Evolutionary conservation across 2,113 vertebrate genomes (phyloP).

Genomic region (Mus spicilegus): DNA sequence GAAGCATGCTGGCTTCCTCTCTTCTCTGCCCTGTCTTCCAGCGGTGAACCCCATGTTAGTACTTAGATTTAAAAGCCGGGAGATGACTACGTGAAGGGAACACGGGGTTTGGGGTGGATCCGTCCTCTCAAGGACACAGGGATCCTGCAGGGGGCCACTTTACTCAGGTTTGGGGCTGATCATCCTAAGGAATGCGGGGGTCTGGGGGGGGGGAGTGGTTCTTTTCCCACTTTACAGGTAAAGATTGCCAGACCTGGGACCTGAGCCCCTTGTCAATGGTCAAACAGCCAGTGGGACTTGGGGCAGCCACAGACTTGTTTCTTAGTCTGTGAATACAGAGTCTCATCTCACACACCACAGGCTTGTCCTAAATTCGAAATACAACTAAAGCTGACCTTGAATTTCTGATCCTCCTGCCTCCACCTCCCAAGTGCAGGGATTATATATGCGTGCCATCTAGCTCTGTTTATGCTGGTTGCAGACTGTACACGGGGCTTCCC

Average conservation of each 20-base stretch:
- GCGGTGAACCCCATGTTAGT: rapidly evolving
- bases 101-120: rapidly evolving
- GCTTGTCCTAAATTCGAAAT: not conserved
- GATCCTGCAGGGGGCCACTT: not conserved
- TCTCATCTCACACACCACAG: not conserved
- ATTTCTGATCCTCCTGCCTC: not conserved
- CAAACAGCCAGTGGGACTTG: rapidly evolving
- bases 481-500: not conserved
- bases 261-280: too few species aligned
- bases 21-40: not conserved
- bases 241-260: not conserved
- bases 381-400: not conserved
- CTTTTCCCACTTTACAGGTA: not conserved
- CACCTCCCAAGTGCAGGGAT: not conserved
- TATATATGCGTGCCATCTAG: too few species aligned
- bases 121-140: rapidly evolving
- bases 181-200: rapidly evolving
- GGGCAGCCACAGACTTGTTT: too few species aligned
- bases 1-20: too few species aligned
- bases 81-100: too few species aligned
- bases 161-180: rapidly evolving
- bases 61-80: not conserved
- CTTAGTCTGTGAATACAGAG: not conserved
- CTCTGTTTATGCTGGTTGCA: too few species aligned
- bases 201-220: rapidly evolving